phyloP scores from a whole-genome alignment of 1,140 invertebrate species.

The Calosoma granatense region DNA sequence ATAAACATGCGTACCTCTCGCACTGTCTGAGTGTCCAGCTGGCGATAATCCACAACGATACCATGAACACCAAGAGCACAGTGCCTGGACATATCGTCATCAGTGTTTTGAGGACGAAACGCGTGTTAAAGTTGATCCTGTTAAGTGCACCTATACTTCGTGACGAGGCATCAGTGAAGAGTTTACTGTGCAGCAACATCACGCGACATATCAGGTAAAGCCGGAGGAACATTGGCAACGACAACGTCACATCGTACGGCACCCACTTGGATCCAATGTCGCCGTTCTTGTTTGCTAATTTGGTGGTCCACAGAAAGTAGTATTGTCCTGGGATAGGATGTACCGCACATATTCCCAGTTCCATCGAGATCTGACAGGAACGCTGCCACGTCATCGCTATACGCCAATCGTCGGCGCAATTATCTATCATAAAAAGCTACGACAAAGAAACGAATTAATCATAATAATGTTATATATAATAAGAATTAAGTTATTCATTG shows the following conservation, averaged over 20 bases:
- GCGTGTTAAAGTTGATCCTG: constrained; percentile 99
- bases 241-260: constrained; percentile 90
- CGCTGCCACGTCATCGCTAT: constrained; percentile 98
- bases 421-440: constrained; percentile 98
- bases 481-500: too few relatives aligned
- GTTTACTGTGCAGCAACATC: constrained; percentile 97
- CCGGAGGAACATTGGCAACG: constrained; percentile 97
- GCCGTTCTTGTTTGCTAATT: constrained; percentile 84
- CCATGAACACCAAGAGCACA: constrained; percentile 95
- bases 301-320: constrained; percentile 92
- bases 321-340: constrained; percentile 96
- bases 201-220: constrained; percentile 98
- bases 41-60: constrained; percentile 98
- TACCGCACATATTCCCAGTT: constrained; percentile 90
- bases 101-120: constrained; percentile 97
- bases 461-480: too few relatives aligned
- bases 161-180: constrained; percentile 97
- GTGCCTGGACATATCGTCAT: constrained; percentile 99
- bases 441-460: constrained; percentile 26
- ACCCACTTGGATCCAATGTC: constrained; percentile 74
- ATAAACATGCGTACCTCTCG: constrained; percentile 98
- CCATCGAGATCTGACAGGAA: constrained; percentile 84
- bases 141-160: constrained; percentile 93
- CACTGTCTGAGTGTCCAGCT: constrained; percentile 97
- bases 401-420: constrained; percentile 99